Evolutionary conservation across 1,140 invertebrate genomes (phyloP), one percentile per base, ranked within the genome.

Genomic region (Drosophila lacteicornis): DNA sequence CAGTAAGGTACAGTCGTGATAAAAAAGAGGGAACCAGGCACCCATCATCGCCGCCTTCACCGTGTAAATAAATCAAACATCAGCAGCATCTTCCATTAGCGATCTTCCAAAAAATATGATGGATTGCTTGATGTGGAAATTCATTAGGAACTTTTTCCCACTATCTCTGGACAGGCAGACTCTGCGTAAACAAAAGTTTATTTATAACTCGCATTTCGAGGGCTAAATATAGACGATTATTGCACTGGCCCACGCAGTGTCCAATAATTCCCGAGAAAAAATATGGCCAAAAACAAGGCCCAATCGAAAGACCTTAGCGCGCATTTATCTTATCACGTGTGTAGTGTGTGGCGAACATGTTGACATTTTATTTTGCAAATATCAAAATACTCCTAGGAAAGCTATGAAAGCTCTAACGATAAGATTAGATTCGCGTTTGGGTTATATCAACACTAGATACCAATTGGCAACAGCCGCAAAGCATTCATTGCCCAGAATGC

Each of bases 11-110:
- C 49, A 9, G 33, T 53, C 40, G 30, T 36, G 27, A 33, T 36
- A 36, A 36, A 33, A 36, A 9, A 19, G 19, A 1, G 30, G 33
- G 33, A 5, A 25, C 12, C 19, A 19, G 19, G 19, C n/a, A n/a
- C n/a, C 0, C 43, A 45, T 63, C 53, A 73, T 50, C 58, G 46
- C 71, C 43, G 33, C 19, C 17, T 38, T 15, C 51, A 19, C 6
- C 36, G 51, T 51, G 66, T 80, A 73, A 88, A 86, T 80, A 80
- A 88, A 86, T 86, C 84, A 79, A 77, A 83, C 83, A 77, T 43
- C 75, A 36, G 62, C 58, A 36, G 58, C 58, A 61, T 50, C 51
- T 45, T 59, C 67, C 67, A 73, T 73, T 59, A 73, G 67, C 55
- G 38, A 25, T 17, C 67, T 30, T 5, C 65, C 51, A 38, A 36